Base-by-base conservation (phyloP, 2,113 vertebrate species). In the Hippocampus zosterae region DNA sequence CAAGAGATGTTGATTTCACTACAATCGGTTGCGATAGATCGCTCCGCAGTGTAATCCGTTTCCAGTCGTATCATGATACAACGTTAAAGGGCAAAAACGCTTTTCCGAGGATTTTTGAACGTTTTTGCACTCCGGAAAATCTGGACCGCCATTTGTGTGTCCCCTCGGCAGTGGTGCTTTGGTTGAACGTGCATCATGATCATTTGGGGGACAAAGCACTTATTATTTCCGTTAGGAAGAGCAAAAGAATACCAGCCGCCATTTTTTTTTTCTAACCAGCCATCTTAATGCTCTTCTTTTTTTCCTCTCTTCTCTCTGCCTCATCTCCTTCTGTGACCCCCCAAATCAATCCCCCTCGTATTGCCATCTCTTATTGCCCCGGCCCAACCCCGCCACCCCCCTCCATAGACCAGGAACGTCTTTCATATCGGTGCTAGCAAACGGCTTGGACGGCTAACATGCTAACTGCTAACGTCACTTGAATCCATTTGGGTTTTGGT, bases 261-360 rank as follows among this genome's bases (percentile, higher is more conserved):
- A 65, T 10, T 42, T 42, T 53, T 25, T 10, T 62, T 55, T 61
- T 79, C 66, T 84, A 67, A 80, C 61, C 67, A 80, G 73, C 68
- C 63, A 44, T 73, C 61, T 67, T 72, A 72, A 64, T 69, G 73
- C 67, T 71, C 40, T 40, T 65, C 41, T 37, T 73, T 37, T 66
- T 25, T 44, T 73, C 81, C 48, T 73, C 81, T 83, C 72, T 77
- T 80, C n/a, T n/a, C n/a, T n/a, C n/a, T 72, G 68, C 65, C 72
- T 78, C 76, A 69, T 81, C 78, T 75, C 72, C 75, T 73, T 75
- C 55, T 74, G 63, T 19, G 55, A 53, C 52, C 73, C 52, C 73
- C 63, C 44, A 59, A 77, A 65, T 40, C 68, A 63, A 27, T 74
- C 55, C 55, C 57, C 56, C 63, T 27, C 41, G 25, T 68, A 69